Percentiles rank a stretch among this genome's conserved stretches.
phyloP scores from a whole-genome alignment of 2,888 invertebrate genomes.

The Caenorhabditis macrosperma region DNA sequence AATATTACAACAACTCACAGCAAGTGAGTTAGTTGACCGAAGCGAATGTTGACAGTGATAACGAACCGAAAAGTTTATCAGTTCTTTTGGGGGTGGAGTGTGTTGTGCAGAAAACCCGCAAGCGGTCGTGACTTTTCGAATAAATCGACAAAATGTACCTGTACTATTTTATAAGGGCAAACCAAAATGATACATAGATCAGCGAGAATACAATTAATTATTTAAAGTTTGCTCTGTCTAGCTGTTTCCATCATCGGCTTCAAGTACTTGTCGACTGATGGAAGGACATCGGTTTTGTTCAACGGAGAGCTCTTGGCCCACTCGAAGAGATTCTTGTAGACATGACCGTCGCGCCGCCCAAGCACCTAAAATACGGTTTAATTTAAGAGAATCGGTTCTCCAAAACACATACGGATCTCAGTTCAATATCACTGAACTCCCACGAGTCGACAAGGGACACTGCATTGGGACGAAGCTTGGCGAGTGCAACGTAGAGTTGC shows the following conservation, averaged over 20 bases:
- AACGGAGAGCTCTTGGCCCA: slow-evolving; percentile 79
- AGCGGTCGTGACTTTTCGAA: background rate
- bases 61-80: too few relatives aligned
- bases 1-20: too few relatives aligned
- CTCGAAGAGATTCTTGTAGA: slow-evolving; percentile 80
- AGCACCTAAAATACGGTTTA: slow-evolving; percentile 68
- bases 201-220: background rate
- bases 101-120: background rate
- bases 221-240: background rate
- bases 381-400: background rate
- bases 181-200: background rate
- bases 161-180: slow-evolving; percentile 39
- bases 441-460: slow-evolving; percentile 93
- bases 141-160: background rate
- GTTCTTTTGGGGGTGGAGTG: slow-evolving; percentile 19
- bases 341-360: slow-evolving; percentile 81
- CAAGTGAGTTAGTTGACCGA: too few relatives aligned
- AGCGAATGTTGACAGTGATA: too few relatives aligned
- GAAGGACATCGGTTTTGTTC: slow-evolving; percentile 69
- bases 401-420: slow-evolving; percentile 78
- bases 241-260: slow-evolving; percentile 68
- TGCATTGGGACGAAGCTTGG: slow-evolving; percentile 88
- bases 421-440: slow-evolving; percentile 83
- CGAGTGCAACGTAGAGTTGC: slow-evolving; percentile 81
- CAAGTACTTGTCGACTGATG: slow-evolving; percentile 64